Percentiles rank a stretch among this genome's conserved stretches.
phyloP scores from a whole-genome alignment of 2,888 invertebrate genomes.

The Sarcophaga carnaria region DNA sequence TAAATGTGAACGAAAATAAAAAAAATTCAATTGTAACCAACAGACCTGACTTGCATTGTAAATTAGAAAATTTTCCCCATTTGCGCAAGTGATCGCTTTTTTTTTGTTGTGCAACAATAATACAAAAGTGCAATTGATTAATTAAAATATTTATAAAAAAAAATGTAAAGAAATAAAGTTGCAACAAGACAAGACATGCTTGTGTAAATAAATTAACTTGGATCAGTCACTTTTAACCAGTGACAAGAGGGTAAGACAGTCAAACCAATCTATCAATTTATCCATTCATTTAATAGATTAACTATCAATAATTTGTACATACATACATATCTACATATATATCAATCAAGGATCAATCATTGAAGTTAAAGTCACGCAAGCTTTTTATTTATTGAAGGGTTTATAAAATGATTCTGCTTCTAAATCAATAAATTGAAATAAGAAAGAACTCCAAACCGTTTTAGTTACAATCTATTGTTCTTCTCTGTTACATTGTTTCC shows the following conservation, averaged over 20 bases:
- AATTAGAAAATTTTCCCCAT: constrained; percentile 16
- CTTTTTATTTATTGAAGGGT: no score
- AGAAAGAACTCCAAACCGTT: no score
- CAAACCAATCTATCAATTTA: not conserved
- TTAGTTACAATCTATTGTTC: no score
- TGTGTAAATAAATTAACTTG: constrained; percentile 21
- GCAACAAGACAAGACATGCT: not conserved
- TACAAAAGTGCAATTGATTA: constrained; percentile 39
- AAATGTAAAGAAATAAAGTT: not conserved
- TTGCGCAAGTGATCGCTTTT: not conserved
- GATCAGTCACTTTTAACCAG: constrained; percentile 17
- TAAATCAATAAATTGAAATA: no score
- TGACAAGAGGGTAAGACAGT: constrained; percentile 21
- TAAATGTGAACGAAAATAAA: constrained; percentile 30
- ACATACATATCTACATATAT: no score
- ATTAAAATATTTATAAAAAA: constrained; percentile 26
- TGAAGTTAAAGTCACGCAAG: not conserved
- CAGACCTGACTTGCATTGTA: constrained; percentile 58
- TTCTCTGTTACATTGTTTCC: no score
- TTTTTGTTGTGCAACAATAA: not conserved
- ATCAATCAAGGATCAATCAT: not conserved
- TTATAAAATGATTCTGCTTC: no score
- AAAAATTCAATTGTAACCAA: constrained; percentile 34
- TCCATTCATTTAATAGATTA: constrained; percentile 9
- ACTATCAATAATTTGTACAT: no score